phyloP scores from a whole-genome alignment of 2,888 invertebrate genomes.

The Agonopterix arenella region DNA sequence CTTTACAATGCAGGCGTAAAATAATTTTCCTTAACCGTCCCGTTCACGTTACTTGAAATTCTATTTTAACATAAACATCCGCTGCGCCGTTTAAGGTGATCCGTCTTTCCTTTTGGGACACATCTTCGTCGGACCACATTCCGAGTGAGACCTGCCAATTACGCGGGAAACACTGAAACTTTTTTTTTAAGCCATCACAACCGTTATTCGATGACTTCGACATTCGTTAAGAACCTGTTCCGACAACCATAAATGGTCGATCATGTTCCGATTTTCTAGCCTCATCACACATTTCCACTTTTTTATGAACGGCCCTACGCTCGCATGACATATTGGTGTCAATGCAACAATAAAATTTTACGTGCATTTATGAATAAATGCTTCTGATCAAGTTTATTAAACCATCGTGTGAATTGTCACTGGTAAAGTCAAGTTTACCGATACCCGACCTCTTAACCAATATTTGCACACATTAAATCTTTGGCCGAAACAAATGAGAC shows the following conservation, averaged over 20 bases:
- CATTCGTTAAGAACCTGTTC: constrained; percentile 61
- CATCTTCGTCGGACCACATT: constrained; percentile 61
- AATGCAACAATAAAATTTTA: constrained; percentile 67
- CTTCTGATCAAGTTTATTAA: constrained; percentile 32
- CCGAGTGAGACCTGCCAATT: constrained; percentile 61
- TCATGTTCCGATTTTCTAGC: constrained; percentile 70
- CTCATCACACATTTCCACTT: constrained; percentile 49
- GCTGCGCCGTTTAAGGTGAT: constrained; percentile 45
- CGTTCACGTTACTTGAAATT: constrained; percentile 38
- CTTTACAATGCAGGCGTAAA: constrained; percentile 3
- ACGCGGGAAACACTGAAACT: constrained; percentile 51
- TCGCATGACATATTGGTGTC: constrained; percentile 61
- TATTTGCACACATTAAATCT: constrained; percentile 52
- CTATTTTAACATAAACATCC: constrained; percentile 55
- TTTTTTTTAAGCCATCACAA: constrained; percentile 43
- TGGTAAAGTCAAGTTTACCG: constrained; percentile 43
- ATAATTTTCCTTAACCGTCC: constrained; percentile 14
- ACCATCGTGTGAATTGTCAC: constrained; percentile 30
- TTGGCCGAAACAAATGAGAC: constrained; percentile 38
- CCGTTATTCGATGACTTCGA: constrained; percentile 66
- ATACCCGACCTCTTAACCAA: constrained; percentile 63
- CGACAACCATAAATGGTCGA: constrained; percentile 39
- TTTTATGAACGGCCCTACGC: constrained; percentile 43
- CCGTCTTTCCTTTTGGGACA: constrained; percentile 56
- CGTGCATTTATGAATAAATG: constrained; percentile 54